A percentile compares a stretch with the other conserved stretches of the same genome.
Evolutionary conservation across 2,797 vertebrate genomes (phyloP).

Genomic region (Pseudochaenichthys georgianus): DNA sequence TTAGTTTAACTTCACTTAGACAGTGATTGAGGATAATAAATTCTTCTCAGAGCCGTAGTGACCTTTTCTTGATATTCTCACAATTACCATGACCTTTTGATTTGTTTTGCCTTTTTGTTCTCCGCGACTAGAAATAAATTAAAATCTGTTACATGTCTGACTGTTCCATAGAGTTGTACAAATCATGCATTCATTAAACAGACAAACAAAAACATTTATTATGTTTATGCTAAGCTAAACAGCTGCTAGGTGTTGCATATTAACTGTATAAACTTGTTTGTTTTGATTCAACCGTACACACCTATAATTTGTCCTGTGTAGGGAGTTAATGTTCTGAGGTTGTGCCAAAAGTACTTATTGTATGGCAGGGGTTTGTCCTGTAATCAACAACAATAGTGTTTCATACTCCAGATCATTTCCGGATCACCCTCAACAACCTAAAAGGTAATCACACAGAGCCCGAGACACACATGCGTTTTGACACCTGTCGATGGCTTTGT

Average conservation of each 20-base stretch:
- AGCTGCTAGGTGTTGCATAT: not conserved
- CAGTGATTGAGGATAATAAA: not conserved
- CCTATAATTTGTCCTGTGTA: not conserved
- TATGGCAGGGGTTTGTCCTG: not conserved
- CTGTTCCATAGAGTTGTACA: conserved; percentile 9
- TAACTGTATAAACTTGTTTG: not conserved
- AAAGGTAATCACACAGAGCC: not conserved
- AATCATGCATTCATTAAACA: conserved; percentile 42
- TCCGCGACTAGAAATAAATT: not conserved
- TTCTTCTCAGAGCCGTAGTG: not conserved
- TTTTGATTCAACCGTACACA: not conserved
- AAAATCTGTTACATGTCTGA: conserved; percentile 8
- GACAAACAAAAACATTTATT: conserved; percentile 22
- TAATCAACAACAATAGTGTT: not conserved
- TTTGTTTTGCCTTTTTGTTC: conserved; percentile 37
- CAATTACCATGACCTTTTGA: conserved; percentile 28
- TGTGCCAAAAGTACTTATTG: too few species aligned
- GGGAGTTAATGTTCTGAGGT: not conserved
- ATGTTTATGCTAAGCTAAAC: not conserved
- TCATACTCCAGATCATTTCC: not conserved
- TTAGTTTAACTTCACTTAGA: not conserved
- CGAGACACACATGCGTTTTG: not conserved
- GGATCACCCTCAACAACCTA: conserved; percentile 10
- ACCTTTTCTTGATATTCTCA: not conserved
- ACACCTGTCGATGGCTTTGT: conserved; percentile 16